phyloP scores from a whole-genome alignment of 2,888 invertebrate genomes.

The Drosophila paramelanica region DNA sequence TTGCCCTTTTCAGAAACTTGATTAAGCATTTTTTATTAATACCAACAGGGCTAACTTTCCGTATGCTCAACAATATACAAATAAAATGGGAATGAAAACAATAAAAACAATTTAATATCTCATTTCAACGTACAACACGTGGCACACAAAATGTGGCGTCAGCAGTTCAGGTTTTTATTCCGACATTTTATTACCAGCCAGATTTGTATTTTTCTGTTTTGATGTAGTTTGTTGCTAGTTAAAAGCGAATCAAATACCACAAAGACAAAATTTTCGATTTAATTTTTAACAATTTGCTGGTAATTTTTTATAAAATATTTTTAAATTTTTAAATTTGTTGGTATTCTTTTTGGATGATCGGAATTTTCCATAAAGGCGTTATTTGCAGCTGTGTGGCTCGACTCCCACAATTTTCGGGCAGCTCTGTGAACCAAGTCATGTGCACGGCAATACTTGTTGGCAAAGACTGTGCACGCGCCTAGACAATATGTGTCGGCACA shows the following conservation, averaged over 20 bases:
- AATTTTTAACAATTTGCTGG: background rate
- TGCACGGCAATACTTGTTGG: background rate
- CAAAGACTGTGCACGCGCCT: conserved; percentile 5
- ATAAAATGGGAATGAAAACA: too few relatives aligned
- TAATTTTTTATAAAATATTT: background rate
- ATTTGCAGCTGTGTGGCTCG: too few relatives aligned
- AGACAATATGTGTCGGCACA: background rate
- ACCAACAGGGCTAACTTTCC: too few relatives aligned
- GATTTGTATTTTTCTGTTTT: background rate
- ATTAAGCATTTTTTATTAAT: background rate
- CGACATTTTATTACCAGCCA: background rate
- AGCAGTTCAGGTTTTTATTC: background rate
- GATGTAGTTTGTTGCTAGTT: background rate
- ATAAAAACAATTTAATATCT: background rate
- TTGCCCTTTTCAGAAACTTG: background rate
- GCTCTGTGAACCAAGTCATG: background rate
- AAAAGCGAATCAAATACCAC: too few relatives aligned
- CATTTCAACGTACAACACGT: background rate
- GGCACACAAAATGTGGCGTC: background rate
- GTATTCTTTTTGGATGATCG: too few relatives aligned
- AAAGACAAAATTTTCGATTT: background rate
- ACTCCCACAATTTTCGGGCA: background rate
- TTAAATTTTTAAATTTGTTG: background rate
- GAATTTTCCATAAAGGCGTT: background rate
- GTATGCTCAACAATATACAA: too few relatives aligned